These are phyloP conservation scores for Rallus crepitans DNA, from an alignment of 2,797 vertebrate species.

Conservation along the genomic window DNA sequence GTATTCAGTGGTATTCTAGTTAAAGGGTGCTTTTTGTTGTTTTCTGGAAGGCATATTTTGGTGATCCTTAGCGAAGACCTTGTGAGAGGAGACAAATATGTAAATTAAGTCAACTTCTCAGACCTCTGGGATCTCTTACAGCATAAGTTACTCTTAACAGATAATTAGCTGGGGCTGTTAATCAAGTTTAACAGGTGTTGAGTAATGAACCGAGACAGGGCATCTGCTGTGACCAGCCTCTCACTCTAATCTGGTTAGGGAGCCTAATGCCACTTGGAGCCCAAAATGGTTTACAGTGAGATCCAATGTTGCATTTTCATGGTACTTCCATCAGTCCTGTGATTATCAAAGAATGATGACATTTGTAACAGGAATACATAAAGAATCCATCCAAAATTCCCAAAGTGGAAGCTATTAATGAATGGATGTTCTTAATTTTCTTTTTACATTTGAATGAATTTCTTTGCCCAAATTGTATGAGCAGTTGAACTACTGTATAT, in stretches of 20 bases:
- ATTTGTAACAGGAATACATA: conserved; percentile 27
- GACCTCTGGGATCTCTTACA: conserved; percentile 75
- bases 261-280: conserved; percentile 51
- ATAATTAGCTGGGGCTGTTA: conserved; percentile 79
- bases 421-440: background rate
- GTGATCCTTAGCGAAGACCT: conserved; percentile 70
- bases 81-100: conserved; percentile 75
- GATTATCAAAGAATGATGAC: conserved; percentile 40
- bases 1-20: background rate
- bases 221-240: conserved; percentile 77
- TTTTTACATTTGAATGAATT: background rate
- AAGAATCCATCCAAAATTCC: conserved; percentile 32
- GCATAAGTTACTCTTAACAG: conserved; percentile 74
- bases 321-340: conserved; percentile 43
- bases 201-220: conserved; percentile 81
- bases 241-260: conserved; percentile 70
- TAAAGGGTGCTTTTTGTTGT: background rate
- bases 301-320: conserved; percentile 29
- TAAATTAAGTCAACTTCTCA: conserved; percentile 76
- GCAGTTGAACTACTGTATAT: background rate
- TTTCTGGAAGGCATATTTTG: conserved; percentile 22
- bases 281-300: conserved; percentile 19
- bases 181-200: conserved; percentile 83
- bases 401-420: conserved; percentile 10
- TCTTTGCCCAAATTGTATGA: background rate